These are phyloP conservation scores for Mionectes olivaceus DNA, from an alignment of 2,797 vertebrate genomes.

Conservation along the genomic window DNA sequence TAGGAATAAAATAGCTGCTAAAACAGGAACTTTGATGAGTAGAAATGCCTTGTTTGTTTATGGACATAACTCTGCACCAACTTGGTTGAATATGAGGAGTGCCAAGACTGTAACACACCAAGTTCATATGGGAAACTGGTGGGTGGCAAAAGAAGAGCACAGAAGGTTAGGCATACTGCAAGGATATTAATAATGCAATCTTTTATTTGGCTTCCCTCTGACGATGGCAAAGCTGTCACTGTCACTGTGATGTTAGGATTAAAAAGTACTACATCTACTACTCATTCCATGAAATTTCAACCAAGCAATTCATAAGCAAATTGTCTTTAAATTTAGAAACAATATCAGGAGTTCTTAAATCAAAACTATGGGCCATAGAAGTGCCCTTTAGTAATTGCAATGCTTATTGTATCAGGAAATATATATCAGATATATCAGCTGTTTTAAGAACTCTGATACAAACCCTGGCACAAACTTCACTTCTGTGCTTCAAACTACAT, in stretches of 20 bases:
- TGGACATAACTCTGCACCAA: background rate
- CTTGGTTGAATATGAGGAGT: background rate
- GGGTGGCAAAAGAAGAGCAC: background rate
- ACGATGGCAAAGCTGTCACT: background rate
- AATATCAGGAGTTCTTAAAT: background rate
- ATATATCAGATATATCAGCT: background rate
- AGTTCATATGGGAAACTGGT: background rate
- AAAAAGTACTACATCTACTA: background rate
- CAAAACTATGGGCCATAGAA: background rate
- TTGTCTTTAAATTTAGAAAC: background rate
- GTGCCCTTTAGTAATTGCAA: background rate
- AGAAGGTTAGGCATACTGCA: background rate
- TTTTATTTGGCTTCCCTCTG: background rate
- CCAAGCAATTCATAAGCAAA: background rate
- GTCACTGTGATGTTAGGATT: background rate
- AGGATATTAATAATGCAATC: background rate
- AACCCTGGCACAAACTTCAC: background rate
- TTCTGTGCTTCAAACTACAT: background rate
- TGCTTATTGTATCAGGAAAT: background rate
- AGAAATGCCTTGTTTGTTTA: background rate
- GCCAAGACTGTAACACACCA: background rate
- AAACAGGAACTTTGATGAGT: background rate
- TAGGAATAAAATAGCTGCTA: background rate
- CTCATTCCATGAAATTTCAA: background rate
- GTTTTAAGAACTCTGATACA: background rate